Conservation (phyloP, 2,888 invertebrate genomes). For the Cerastoderma edule region DNA sequence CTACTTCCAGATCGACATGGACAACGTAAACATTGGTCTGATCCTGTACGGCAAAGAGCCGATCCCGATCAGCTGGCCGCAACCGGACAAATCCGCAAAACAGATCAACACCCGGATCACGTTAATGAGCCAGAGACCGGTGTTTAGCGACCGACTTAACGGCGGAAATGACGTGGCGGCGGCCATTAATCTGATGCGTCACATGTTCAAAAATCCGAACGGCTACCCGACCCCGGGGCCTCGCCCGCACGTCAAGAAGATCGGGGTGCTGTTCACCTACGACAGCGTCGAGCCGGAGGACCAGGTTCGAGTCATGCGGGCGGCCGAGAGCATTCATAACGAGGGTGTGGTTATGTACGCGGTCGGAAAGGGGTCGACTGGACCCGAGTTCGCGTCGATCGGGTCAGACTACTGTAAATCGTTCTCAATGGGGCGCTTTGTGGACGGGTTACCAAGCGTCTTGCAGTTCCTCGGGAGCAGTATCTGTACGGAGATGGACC, state of each 20-base stretch:
- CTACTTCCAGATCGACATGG: slow-evolving; percentile 56
- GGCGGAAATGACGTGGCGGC: slow-evolving; percentile 61
- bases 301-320: slow-evolving; percentile 37
- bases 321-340: slow-evolving; percentile 45
- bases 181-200: slow-evolving; percentile 61
- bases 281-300: slow-evolving; percentile 44
- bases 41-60: slow-evolving; percentile 63
- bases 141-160: slow-evolving; percentile 46
- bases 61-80: slow-evolving; percentile 55
- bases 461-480: slow-evolving; percentile 67
- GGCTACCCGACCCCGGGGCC: slow-evolving; percentile 53
- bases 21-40: slow-evolving; percentile 62
- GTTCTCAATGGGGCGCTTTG: slow-evolving; percentile 67
- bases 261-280: slow-evolving; percentile 67
- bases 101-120: slow-evolving; percentile 66
- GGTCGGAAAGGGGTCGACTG: slow-evolving; percentile 56
- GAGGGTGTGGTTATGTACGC: slow-evolving; percentile 63
- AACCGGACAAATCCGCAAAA: slow-evolving; percentile 58
- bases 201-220: slow-evolving; percentile 65
- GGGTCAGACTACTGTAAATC: slow-evolving; percentile 63
- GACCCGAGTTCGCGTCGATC: slow-evolving; percentile 62
- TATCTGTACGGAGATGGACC: slow-evolving; percentile 66
- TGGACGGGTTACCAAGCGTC: slow-evolving; percentile 63
- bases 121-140: slow-evolving; percentile 60
- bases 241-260: slow-evolving; percentile 54